Evolutionary conservation across 2,888 invertebrate species (phyloP).

Genomic region (Diabrotica balteata): DNA sequence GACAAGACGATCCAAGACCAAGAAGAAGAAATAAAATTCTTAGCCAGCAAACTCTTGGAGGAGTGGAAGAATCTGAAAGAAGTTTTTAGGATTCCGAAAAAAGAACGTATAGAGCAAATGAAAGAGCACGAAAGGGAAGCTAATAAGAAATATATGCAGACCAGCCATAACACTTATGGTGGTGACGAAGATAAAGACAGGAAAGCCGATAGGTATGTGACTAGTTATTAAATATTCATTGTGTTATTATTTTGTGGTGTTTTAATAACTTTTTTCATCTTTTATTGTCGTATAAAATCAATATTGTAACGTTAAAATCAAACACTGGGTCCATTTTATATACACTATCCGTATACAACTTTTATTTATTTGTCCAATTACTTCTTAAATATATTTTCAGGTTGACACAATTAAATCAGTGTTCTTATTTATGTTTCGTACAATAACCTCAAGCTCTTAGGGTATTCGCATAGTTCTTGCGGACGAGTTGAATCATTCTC

Average conservation of each 20-base stretch:
- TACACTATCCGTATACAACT: too few species aligned
- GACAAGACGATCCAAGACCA: slow-evolving; percentile 41
- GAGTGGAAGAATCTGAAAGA: slow-evolving; percentile 80
- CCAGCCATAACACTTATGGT: slow-evolving; percentile 41
- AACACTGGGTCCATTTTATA: too few species aligned
- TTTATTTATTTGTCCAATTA: too few species aligned
- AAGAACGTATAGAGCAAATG: slow-evolving; percentile 92
- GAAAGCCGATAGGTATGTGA: slow-evolving; percentile 30
- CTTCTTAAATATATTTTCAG: too few species aligned
- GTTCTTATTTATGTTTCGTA: too few species aligned
- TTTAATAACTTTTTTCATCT: too few species aligned
- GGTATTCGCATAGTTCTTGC: too few species aligned
- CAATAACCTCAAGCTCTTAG: too few species aligned
- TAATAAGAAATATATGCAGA: slow-evolving; percentile 63
- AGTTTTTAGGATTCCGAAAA: slow-evolving; percentile 91
- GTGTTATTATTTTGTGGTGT: background rate
- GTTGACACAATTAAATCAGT: too few species aligned
- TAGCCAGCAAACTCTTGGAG: slow-evolving; percentile 71
- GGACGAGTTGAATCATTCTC: too few species aligned
- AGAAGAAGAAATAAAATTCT: slow-evolving; percentile 65
- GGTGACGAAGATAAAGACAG: slow-evolving; percentile 43
- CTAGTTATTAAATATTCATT: background rate
- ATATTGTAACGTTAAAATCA: too few species aligned
- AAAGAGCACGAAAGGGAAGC: slow-evolving; percentile 94
- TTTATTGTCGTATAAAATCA: too few species aligned